Evolutionary conservation across 2,797 vertebrate genomes (phyloP).

Genomic region (Saxicola maurus): DNA sequence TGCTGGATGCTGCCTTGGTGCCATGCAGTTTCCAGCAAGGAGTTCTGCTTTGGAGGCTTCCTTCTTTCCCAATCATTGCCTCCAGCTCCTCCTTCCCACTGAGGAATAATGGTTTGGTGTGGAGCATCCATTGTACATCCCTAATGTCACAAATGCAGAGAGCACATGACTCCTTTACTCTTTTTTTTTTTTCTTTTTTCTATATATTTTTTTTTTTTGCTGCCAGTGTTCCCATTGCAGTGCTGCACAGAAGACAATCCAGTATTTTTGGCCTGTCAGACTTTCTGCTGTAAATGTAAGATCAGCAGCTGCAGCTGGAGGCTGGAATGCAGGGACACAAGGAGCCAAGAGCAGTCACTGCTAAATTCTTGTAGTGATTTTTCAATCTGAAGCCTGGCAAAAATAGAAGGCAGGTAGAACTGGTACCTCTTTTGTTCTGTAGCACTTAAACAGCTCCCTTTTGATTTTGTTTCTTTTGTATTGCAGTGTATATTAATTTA

Average conservation of each 20-base stretch:
- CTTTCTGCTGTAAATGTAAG: neutral
- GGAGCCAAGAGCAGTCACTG: neutral
- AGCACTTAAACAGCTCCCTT: neutral
- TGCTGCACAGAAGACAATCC: neutral
- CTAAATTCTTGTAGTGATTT: neutral
- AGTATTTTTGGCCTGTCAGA: neutral
- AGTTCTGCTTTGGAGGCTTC: neutral
- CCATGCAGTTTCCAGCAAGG: neutral
- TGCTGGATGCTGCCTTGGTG: neutral
- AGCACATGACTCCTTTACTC: accelerated
- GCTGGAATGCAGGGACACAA: neutral
- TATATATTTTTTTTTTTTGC: neutral
- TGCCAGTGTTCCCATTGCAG: too few species aligned
- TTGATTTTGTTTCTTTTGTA: neutral
- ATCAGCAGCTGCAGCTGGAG: neutral
- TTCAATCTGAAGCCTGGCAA: neutral
- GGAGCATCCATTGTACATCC: neutral
- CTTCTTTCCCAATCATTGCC: neutral
- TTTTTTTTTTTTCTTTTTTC: neutral
- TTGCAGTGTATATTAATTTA: neutral
- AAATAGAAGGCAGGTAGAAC: neutral
- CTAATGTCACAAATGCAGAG: neutral
- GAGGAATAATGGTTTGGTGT: neutral
- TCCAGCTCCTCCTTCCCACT: neutral
- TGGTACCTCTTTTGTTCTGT: neutral